Percentiles rank a stretch among this genome's conserved stretches.
These are phyloP conservation scores for Selene dorsalis DNA, from an alignment of 2,797 vertebrate species.

Conservation along the genomic window DNA sequence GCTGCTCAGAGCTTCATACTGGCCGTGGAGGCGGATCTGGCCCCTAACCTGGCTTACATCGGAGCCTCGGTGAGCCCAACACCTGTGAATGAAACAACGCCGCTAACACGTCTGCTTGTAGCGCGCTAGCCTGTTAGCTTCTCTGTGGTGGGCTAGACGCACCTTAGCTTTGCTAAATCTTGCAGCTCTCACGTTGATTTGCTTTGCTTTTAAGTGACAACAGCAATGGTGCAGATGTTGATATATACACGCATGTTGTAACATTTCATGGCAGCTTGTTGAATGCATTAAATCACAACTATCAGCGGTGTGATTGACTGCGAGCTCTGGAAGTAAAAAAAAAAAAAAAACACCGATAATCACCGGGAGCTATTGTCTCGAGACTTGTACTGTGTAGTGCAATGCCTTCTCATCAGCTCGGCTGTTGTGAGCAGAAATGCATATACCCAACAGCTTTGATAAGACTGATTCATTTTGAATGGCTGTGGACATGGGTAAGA, in stretches of 20 bases:
- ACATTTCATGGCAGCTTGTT: no score
- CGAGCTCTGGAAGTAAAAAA: slow-evolving; percentile 17
- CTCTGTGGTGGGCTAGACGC: background rate
- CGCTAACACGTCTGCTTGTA: background rate
- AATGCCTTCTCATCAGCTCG: background rate
- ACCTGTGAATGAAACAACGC: background rate
- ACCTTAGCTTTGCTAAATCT: background rate
- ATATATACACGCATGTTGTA: background rate
- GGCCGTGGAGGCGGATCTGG: slow-evolving; percentile 90
- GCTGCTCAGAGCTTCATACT: slow-evolving; percentile 86
- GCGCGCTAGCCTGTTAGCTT: slow-evolving; percentile 53
- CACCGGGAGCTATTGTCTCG: background rate
- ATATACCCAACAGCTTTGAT: fast-evolving
- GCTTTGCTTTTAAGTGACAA: background rate
- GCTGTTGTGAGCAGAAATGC: background rate
- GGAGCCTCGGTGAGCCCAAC: slow-evolving; percentile 89
- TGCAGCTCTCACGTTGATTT: background rate
- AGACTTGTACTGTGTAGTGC: background rate
- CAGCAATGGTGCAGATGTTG: background rate
- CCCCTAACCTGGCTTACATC: slow-evolving; percentile 89
- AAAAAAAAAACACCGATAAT: background rate
- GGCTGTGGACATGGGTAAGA: background rate
- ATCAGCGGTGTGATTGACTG: slow-evolving; percentile 1
- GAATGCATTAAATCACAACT: slow-evolving; percentile 4
- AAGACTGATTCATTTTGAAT: background rate